These are phyloP conservation scores for Vicugna pacos DNA, from an alignment of 2,113 vertebrate species.

Conservation along the genomic window DNA sequence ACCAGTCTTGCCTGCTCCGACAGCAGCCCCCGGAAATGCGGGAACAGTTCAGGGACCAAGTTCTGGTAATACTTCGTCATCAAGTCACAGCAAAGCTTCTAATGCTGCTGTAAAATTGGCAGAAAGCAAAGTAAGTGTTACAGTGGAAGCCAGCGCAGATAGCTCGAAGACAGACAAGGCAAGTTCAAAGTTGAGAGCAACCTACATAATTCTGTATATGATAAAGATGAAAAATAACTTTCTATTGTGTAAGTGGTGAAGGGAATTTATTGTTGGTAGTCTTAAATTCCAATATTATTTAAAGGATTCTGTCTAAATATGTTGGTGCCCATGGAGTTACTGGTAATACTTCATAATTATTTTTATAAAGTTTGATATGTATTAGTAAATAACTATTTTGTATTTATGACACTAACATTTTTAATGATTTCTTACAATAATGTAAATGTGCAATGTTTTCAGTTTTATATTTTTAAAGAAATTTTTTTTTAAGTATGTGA, in stretches of 20 bases:
- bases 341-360: constrained; percentile 48
- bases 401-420: constrained; percentile 28
- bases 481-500: background rate
- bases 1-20: constrained; percentile 88
- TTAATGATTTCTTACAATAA: constrained; percentile 7
- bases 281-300: background rate
- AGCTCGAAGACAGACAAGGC: constrained; percentile 99
- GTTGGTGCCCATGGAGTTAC: background rate
- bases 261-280: background rate
- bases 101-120: constrained; percentile 88
- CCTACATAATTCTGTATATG: constrained; percentile 49
- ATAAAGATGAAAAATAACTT: constrained; percentile 49
- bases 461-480: constrained; percentile 24
- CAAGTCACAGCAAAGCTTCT: constrained; percentile 88
- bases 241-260: background rate
- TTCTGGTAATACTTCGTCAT: constrained; percentile 89
- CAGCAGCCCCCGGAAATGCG: constrained; percentile 85
- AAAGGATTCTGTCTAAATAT: constrained; percentile 2
- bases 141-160: constrained; percentile 93
- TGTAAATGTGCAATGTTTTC: background rate
- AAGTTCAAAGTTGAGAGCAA: constrained; percentile 82
- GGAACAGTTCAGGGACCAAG: constrained; percentile 87
- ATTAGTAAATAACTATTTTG: constrained; percentile 19
- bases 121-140: constrained; percentile 88
- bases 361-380: constrained; percentile 42